These are phyloP conservation scores for Spinus pinus DNA, from an alignment of 2,797 vertebrate species.

Conservation along the genomic window DNA sequence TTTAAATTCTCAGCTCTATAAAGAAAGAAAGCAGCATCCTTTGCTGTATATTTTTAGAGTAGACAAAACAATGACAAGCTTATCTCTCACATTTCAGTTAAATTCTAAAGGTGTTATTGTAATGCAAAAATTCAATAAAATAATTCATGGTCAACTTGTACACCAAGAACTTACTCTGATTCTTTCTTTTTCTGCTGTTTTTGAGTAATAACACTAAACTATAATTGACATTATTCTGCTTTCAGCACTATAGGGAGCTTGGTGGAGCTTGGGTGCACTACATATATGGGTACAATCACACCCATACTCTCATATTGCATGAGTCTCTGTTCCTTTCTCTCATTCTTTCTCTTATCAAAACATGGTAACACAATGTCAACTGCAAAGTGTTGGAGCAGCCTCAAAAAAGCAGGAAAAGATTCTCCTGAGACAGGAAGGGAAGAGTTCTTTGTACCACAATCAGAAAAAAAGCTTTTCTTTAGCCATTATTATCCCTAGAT, in stretches of 20 bases:
- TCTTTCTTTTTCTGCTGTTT: background rate
- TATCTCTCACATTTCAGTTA: background rate
- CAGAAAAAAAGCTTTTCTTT: background rate
- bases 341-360: background rate
- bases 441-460: background rate
- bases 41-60: background rate
- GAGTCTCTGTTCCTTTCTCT: background rate
- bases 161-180: background rate
- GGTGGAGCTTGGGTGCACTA: background rate
- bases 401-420: background rate
- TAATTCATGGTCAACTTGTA: background rate
- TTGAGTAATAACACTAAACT: background rate
- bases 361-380: background rate
- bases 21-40: background rate
- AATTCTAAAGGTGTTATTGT: background rate
- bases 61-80: background rate
- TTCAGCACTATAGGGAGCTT: background rate
- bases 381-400: background rate
- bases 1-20: background rate
- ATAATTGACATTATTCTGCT: background rate
- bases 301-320: rapidly evolving
- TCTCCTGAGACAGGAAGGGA: background rate
- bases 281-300: background rate
- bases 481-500: background rate
- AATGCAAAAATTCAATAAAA: background rate